Evolutionary conservation across 92 coral and sea anemone genomes (phyloP).

Genomic region (Umimayanthus kanabou): DNA sequence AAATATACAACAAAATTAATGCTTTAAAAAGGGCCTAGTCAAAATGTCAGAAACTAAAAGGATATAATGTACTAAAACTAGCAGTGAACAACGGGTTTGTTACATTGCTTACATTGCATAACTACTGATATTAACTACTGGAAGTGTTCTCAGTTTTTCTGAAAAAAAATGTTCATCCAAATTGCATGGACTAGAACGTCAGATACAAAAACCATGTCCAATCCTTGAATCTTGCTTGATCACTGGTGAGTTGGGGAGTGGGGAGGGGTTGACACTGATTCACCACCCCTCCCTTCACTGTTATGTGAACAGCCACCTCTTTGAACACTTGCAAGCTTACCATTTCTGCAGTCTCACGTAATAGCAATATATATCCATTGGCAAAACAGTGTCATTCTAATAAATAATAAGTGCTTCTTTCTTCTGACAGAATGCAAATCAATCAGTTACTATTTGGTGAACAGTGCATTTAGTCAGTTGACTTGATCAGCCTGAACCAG

Average conservation of each 20-base stretch:
- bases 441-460: conserved; percentile 1
- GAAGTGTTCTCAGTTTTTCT: no score
- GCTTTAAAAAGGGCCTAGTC: background rate
- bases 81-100: no score
- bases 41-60: background rate
- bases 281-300: background rate
- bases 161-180: no score
- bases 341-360: background rate
- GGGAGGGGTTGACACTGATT: background rate
- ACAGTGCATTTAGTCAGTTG: background rate
- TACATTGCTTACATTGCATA: no score
- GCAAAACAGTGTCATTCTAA: conserved; percentile 1
- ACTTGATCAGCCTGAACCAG: background rate
- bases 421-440: background rate
- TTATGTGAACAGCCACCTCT: background rate
- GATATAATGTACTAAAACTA: background rate
- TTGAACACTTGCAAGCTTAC: background rate
- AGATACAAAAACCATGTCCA: no score
- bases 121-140: no score
- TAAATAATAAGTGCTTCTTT: conserved; percentile 14
- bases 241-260: background rate
- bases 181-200: no score
- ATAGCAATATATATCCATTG: background rate
- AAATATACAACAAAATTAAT: background rate
- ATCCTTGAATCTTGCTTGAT: no score